These are phyloP conservation scores for Nannoperca australis DNA, from an alignment of 2,797 vertebrate genomes.

Conservation along the genomic window DNA sequence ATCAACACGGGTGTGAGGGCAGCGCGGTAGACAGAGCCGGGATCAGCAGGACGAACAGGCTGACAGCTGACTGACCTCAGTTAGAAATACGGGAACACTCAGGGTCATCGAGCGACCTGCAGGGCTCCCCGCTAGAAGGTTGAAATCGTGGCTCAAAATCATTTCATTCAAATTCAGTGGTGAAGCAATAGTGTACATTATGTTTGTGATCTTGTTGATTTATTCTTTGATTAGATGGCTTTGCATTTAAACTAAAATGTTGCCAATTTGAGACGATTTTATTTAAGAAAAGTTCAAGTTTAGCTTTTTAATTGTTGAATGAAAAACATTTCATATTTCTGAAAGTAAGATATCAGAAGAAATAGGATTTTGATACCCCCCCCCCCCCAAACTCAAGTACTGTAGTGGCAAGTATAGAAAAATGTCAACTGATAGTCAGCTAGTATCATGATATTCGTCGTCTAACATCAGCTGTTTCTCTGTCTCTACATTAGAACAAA, in stretches of 20 bases:
- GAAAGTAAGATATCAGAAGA: too few species aligned
- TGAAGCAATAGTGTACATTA: background rate
- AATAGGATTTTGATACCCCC: too few species aligned
- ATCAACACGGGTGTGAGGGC: conserved; percentile 37
- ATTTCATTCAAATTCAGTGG: conserved; percentile 15
- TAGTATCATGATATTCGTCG: background rate
- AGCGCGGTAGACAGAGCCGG: conserved; percentile 15
- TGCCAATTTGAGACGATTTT: background rate
- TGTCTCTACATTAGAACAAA: background rate
- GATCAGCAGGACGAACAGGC: conserved; percentile 24
- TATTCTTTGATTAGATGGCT: background rate
- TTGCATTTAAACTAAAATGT: background rate
- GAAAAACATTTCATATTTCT: too few species aligned
- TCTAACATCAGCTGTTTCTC: background rate
- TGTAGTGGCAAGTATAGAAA: too few species aligned
- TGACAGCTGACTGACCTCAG: conserved; percentile 40
- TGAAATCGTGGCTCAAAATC: background rate
- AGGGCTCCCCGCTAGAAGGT: background rate
- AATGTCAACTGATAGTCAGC: background rate
- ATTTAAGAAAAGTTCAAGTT: background rate
- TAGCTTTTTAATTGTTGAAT: too few species aligned
- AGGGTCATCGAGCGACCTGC: conserved; percentile 28
- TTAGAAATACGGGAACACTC: conserved; percentile 29
- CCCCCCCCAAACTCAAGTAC: background rate
- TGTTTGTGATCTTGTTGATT: background rate